phyloP scores from a whole-genome alignment of 2,888 invertebrate genomes.

The Papilio protenor region DNA sequence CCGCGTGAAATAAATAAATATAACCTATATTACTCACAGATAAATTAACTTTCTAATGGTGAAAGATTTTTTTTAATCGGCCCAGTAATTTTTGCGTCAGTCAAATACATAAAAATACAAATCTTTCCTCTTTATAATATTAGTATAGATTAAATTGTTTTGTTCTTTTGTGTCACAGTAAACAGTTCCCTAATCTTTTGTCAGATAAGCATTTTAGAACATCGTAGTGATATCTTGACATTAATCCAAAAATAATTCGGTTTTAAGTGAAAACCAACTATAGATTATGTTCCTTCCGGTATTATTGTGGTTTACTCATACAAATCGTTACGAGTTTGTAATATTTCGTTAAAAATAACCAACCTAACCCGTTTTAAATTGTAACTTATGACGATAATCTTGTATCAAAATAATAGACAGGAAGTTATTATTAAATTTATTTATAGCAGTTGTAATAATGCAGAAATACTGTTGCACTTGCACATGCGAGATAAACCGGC shows the following conservation, averaged over 20 bases:
- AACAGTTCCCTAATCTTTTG: not conserved
- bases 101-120: too few species aligned
- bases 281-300: not conserved
- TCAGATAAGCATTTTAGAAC: not conserved
- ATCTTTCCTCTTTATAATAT: too few species aligned
- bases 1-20: too few species aligned
- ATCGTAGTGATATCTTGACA: not conserved
- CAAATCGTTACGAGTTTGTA: too few species aligned
- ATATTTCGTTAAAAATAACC: not conserved
- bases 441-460: slow-evolving; percentile 2
- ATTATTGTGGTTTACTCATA: not conserved
- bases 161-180: not conserved
- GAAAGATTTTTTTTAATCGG: too few species aligned
- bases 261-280: not conserved
- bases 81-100: too few species aligned
- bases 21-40: too few species aligned
- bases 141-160: not conserved
- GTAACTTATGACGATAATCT: not conserved
- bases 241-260: not conserved
- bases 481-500: slow-evolving; percentile 28
- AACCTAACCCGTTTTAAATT: not conserved
- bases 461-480: slow-evolving; percentile 8
- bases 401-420: not conserved
- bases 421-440: slow-evolving; percentile 16
- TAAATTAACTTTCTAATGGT: too few species aligned